Evolutionary conservation across 2,113 vertebrate species (phyloP).

Genomic region (Edolisoma coerulescens): DNA sequence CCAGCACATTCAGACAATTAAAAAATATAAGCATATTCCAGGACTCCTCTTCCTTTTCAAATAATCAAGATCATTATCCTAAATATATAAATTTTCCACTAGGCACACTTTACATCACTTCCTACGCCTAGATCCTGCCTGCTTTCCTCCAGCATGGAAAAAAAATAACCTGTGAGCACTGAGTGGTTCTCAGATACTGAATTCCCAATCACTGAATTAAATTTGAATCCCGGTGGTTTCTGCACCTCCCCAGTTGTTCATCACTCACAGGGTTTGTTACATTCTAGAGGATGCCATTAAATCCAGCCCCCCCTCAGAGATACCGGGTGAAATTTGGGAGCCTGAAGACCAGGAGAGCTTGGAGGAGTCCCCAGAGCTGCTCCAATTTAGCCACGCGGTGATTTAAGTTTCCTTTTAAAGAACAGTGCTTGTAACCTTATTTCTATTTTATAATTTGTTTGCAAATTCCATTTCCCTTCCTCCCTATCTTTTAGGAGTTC

Average conservation of each 20-base stretch:
- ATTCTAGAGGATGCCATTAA: constrained; percentile 46
- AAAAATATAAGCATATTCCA: neutral
- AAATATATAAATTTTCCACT: neutral
- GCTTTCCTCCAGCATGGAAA: neutral
- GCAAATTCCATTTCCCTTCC: neutral
- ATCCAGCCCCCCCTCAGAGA: neutral
- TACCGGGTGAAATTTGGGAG: neutral
- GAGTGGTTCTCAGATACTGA: neutral
- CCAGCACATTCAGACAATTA: neutral
- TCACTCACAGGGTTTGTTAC: constrained; percentile 47
- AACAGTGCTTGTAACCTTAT: neutral
- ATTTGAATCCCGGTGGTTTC: neutral
- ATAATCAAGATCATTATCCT: neutral
- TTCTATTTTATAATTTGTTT: neutral
- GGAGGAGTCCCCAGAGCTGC: neutral
- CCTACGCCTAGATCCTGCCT: neutral
- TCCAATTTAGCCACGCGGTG: neutral
- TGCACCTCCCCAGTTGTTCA: constrained; percentile 16
- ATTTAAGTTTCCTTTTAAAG: constrained; percentile 28
- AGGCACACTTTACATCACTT: neutral
- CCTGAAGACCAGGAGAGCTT: neutral
- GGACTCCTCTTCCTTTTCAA: neutral
- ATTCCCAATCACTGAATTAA: constrained; percentile 36
- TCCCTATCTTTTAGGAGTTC: neutral
- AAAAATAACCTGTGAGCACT: neutral